A percentile compares a stretch with the other conserved stretches of the same genome.
Evolutionary conservation across 2,113 vertebrate genomes (phyloP).

Genomic region (Pheucticus melanocephalus): DNA sequence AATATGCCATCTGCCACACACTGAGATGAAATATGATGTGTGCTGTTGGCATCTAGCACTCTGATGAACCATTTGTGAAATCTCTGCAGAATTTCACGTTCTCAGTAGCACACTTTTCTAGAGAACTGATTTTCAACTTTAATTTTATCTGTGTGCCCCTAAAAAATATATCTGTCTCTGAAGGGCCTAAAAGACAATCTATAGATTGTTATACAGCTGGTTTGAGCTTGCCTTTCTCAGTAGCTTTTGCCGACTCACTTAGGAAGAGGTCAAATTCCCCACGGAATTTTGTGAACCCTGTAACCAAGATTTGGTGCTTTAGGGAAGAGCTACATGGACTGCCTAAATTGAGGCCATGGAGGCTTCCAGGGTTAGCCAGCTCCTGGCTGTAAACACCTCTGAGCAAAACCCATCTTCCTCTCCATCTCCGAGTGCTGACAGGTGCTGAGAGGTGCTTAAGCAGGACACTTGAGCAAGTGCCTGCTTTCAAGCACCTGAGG

Average conservation of each 20-base stretch:
- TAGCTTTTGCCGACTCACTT: neutral
- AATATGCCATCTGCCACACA: constrained; percentile 18
- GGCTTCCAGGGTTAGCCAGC: neutral
- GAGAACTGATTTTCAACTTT: neutral
- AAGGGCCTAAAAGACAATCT: neutral
- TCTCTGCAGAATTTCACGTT: constrained; percentile 1
- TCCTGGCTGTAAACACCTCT: neutral
- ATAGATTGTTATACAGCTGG: neutral
- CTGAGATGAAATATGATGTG: constrained; percentile 16
- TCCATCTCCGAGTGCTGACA: neutral
- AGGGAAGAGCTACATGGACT: neutral
- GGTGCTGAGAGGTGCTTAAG: neutral
- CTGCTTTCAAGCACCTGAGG: neutral
- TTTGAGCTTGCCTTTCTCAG: neutral
- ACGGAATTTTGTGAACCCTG: neutral
- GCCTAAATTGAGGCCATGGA: neutral
- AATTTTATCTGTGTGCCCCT: neutral
- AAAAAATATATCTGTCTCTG: neutral
- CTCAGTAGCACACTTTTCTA: neutral
- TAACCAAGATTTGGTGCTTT: neutral
- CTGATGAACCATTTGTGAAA: constrained; percentile 18
- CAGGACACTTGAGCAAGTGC: neutral
- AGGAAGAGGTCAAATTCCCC: neutral
- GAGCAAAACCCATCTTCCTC: neutral
- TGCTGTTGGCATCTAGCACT: constrained; percentile 12